phyloP scores from a whole-genome alignment of 2,797 vertebrate species.

The Cuniculus paca region DNA sequence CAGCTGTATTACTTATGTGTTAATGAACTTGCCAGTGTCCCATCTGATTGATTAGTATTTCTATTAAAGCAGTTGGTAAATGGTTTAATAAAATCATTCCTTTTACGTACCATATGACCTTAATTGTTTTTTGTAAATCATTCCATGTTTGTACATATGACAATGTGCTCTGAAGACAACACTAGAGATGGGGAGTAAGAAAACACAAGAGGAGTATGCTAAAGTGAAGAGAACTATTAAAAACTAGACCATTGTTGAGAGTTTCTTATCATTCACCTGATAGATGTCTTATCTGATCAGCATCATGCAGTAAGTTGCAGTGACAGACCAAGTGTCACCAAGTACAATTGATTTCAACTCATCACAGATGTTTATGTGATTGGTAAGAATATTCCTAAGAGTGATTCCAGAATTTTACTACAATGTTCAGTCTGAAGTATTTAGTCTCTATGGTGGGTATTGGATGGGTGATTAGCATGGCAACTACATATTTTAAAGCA shows the following conservation, averaged over 20 bases:
- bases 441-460: not conserved
- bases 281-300: not conserved
- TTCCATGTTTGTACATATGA: not conserved
- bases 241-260: not conserved
- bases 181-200: not conserved
- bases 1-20: not conserved
- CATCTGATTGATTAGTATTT: not conserved
- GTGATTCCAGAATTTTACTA: not conserved
- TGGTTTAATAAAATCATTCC: not conserved
- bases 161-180: not conserved
- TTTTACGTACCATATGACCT: not conserved
- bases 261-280: not conserved
- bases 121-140: not conserved
- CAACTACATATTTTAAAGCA: slow-evolving; percentile 21
- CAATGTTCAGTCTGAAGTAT: not conserved
- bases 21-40: not conserved
- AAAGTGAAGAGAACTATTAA: not conserved
- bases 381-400: not conserved
- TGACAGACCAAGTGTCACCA: not conserved
- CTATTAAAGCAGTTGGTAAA: not conserved
- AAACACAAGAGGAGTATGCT: not conserved
- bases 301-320: not conserved
- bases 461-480: not conserved
- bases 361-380: not conserved
- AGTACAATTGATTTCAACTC: not conserved